phyloP scores from a whole-genome alignment of 2,797 vertebrate genomes.

The Aplochiton taeniatus region DNA sequence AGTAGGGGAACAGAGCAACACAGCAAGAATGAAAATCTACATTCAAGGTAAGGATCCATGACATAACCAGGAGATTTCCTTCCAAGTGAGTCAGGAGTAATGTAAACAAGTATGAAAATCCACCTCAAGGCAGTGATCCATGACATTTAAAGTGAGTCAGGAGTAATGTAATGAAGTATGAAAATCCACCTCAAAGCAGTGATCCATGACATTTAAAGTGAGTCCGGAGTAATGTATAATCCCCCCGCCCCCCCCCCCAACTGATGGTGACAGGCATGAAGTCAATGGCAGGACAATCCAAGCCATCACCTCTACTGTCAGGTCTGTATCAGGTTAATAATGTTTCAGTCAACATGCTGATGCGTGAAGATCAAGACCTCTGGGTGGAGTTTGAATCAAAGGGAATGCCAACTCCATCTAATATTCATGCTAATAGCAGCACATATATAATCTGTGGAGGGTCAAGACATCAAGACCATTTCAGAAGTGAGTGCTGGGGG shows the following conservation, averaged over 20 bases:
- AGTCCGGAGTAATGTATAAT: too few relatives aligned
- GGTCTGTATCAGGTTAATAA: conserved; percentile 38
- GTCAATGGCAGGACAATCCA: conserved; percentile 29
- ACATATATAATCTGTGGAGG: conserved; percentile 52
- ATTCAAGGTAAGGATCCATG: too few relatives aligned
- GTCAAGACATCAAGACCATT: conserved; percentile 58
- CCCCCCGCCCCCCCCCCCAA: conserved; percentile 8
- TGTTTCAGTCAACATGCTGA: conserved; percentile 38
- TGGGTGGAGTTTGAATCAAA: conserved; percentile 41
- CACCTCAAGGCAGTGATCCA: too few relatives aligned
- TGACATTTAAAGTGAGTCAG: too few relatives aligned
- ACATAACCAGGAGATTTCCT: too few relatives aligned
- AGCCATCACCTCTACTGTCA: conserved; percentile 36
- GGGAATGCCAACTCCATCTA: conserved; percentile 25
- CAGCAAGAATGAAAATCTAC: too few relatives aligned
- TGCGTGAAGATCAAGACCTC: conserved; percentile 7
- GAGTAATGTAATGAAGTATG: too few relatives aligned
- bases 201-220: conserved; percentile 28
- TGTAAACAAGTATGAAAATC: too few relatives aligned
- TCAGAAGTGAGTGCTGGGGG: conserved; percentile 52
- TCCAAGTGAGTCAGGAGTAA: too few relatives aligned
- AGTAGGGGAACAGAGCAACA: conserved; percentile 26
- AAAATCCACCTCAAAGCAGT: conserved; percentile 53
- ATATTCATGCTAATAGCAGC: conserved; percentile 52
- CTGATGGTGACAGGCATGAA: conserved; percentile 29